Evolutionary conservation across 2,888 invertebrate genomes (phyloP).

Genomic region (Caenorhabditis sp.): DNA sequence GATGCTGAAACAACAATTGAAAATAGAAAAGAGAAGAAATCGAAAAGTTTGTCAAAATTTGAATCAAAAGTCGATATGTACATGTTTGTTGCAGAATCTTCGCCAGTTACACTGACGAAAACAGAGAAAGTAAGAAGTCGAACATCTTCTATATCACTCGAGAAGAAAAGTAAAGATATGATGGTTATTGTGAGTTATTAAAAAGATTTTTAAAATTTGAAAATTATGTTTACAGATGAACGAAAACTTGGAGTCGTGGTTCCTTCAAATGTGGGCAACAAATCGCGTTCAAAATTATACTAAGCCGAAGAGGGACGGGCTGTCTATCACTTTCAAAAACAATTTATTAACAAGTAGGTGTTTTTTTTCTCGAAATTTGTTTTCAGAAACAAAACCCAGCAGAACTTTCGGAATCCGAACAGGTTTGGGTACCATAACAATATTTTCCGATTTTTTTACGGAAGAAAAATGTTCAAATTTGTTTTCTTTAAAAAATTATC

Average conservation of each 20-base stretch:
- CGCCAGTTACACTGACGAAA: not conserved
- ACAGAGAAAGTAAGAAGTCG: not conserved
- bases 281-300: not conserved
- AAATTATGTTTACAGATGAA: constrained; percentile 20
- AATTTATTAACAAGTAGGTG: constrained; percentile 20
- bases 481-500: no score
- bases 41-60: not conserved
- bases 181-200: constrained; percentile 12
- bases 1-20: no score
- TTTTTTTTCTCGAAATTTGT: not conserved
- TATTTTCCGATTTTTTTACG: no score
- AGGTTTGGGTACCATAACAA: no score
- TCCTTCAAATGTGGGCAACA: constrained; percentile 15
- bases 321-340: constrained; percentile 15
- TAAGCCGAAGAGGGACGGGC: not conserved
- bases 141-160: not conserved
- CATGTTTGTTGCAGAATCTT: not conserved
- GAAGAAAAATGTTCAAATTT: no score
- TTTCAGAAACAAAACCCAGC: no score
- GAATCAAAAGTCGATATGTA: not conserved
- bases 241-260: constrained; percentile 5
- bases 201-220: not conserved
- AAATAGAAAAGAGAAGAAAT: not conserved
- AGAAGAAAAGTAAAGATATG: constrained; percentile 13
- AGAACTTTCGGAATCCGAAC: no score